These are phyloP conservation scores for Tetrax tetrax DNA, from an alignment of 2,113 vertebrate species.

Conservation along the genomic window DNA sequence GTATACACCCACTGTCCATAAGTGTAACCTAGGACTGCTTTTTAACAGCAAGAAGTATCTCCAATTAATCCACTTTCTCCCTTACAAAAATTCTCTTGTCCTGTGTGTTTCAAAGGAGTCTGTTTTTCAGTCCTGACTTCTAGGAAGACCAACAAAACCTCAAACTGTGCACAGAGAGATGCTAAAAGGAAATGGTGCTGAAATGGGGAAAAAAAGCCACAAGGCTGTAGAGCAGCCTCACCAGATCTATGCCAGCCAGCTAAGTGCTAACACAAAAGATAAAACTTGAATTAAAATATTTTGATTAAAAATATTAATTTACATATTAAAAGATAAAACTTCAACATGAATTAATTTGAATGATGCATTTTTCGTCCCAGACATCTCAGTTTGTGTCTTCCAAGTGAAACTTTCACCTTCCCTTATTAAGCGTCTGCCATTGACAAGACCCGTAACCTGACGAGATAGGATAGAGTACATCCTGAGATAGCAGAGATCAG, in stretches of 20 bases:
- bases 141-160: constrained; percentile 38
- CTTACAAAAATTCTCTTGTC: background rate
- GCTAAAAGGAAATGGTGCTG: background rate
- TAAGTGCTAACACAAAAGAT: background rate
- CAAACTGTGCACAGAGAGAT: background rate
- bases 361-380: background rate
- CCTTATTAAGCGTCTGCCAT: background rate
- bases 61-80: background rate
- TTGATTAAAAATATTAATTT: background rate
- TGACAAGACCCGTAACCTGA: background rate
- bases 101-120: background rate
- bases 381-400: background rate
- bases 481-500: background rate
- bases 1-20: background rate
- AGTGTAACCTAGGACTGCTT: background rate
- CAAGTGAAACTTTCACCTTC: background rate
- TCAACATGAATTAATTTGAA: background rate
- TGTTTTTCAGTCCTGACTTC: constrained; percentile 21
- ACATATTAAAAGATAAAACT: background rate
- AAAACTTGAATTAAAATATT: background rate
- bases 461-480: background rate
- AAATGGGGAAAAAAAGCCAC: background rate
- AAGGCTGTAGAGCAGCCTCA: background rate
- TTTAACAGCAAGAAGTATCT: background rate
- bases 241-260: background rate